phyloP scores from a whole-genome alignment of 92 coral and sea anemone genomes.

The Palythoa grandiflora region DNA sequence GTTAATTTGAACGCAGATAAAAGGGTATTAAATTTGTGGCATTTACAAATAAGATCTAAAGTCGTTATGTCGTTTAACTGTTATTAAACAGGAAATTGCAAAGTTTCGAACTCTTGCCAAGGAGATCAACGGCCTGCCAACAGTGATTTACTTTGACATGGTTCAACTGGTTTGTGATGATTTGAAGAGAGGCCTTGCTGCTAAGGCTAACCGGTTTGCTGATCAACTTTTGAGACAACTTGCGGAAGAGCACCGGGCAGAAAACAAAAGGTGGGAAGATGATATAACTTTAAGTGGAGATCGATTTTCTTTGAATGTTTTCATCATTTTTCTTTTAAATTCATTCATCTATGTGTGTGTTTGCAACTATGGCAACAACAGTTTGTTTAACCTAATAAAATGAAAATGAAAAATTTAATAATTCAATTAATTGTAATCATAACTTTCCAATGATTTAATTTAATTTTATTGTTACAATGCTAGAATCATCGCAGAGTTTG shows the following conservation, averaged over 20 bases:
- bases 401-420: neutral
- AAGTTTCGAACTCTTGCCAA: constrained; percentile 92
- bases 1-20: too few relatives aligned
- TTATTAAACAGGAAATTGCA: constrained; percentile 81
- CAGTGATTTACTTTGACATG: constrained; percentile 95
- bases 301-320: too few relatives aligned
- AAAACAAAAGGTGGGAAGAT: constrained; percentile 71
- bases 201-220: constrained; percentile 95
- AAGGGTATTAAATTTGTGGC: too few relatives aligned
- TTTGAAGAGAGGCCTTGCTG: constrained; percentile 96
- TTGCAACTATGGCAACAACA: too few relatives aligned
- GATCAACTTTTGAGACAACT: constrained; percentile 87
- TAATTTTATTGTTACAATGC: neutral
- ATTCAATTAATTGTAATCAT: neutral
- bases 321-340: too few relatives aligned
- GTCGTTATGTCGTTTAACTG: neutral
- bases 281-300: neutral
- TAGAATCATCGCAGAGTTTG: constrained; percentile 90
- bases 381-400: too few relatives aligned
- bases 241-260: constrained; percentile 92
- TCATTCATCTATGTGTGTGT: too few relatives aligned
- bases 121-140: constrained; percentile 89
- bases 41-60: too few relatives aligned
- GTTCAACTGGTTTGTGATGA: constrained; percentile 98
- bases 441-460: neutral